These are phyloP conservation scores for Pygmarrhopalites habei DNA, from an alignment of 1,140 invertebrate species.

Conservation along the genomic window DNA sequence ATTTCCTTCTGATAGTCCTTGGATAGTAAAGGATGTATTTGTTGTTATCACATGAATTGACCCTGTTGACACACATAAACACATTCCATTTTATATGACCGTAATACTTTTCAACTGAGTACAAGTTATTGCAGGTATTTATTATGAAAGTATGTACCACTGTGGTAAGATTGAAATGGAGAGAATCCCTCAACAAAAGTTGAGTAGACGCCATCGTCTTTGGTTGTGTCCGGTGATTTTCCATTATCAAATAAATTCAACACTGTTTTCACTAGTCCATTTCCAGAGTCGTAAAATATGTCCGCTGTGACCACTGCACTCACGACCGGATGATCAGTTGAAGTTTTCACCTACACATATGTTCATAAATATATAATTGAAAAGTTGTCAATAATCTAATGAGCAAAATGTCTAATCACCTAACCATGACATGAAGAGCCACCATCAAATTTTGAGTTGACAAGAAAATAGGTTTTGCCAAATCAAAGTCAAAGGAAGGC, in stretches of 20 bases:
- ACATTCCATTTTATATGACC: background rate
- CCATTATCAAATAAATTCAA: constrained; percentile 17
- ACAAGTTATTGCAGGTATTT: too few relatives aligned
- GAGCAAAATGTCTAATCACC: background rate
- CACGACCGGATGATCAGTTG: constrained; percentile 15
- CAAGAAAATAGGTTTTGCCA: background rate
- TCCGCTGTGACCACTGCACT: constrained; percentile 10
- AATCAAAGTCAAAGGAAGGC: background rate
- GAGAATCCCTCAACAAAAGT: constrained; percentile 13
- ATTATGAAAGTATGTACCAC: constrained; percentile 6
- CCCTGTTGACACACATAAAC: too few relatives aligned
- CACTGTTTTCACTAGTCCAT: background rate
- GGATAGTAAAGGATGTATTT: background rate
- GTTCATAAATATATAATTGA: too few relatives aligned
- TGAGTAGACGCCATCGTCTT: constrained; percentile 28
- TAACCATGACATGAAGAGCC: background rate
- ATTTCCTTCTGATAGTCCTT: background rate
- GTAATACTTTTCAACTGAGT: background rate
- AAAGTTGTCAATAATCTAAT: too few relatives aligned
- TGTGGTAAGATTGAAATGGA: constrained; percentile 4
- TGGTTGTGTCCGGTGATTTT: constrained; percentile 15
- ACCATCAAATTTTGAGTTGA: background rate
- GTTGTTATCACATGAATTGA: too few relatives aligned
- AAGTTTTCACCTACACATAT: constrained; percentile 11
- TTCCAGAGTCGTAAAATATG: constrained; percentile 10